Evolutionary conservation across 2,797 vertebrate genomes (phyloP), one percentile per base, ranked within the genome.

Genomic region (Oceanodroma leucorhoa): DNA sequence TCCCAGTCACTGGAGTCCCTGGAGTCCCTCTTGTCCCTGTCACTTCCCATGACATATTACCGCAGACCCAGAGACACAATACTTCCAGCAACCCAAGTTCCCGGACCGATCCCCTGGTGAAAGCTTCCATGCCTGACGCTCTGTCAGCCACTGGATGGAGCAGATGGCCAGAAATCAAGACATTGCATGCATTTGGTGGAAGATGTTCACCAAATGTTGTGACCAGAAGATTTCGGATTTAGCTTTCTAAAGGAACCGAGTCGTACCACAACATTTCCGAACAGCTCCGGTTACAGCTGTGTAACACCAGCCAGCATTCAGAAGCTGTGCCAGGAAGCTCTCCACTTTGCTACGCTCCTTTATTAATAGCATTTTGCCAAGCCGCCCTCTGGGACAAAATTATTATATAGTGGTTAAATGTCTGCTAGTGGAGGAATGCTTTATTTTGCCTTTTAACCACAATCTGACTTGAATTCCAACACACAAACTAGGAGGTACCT

Each of bases 321-420:
- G 87, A 95, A 95, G 64, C 82, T 24, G 34, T 87, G 91, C 94
- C 92, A 95, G 87, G 75, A 94, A 89, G 84, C 69, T 95, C 89
- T 95, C 78, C 51, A 71, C 4, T 32, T 91, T 91, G 75, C 75
- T 94, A 43, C 38, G 54, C 83, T 95, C 43, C 64, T 94, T 96
- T 66, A 95, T 92, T 91, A 95, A 91, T 81, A 94, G 53, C 72
- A 69, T 89, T 96, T 83, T 93, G 84, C 94, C 83, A 95, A 93
- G 84, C 53, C 95, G 57, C 79, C 89, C 89, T 93, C 87, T 91
- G 94, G 93, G 94, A 94, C 41, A 85, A 83, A 92, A 80, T 91
- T 91, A 73, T 77, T 92, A 70, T 87, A 21, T 27, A 80, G 89
- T 93, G 81, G 94, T 96, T 94, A 89, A 89, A 89, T 61, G 92